Conservation (phyloP, 2,888 invertebrate species). For the Autographa gamma region DNA sequence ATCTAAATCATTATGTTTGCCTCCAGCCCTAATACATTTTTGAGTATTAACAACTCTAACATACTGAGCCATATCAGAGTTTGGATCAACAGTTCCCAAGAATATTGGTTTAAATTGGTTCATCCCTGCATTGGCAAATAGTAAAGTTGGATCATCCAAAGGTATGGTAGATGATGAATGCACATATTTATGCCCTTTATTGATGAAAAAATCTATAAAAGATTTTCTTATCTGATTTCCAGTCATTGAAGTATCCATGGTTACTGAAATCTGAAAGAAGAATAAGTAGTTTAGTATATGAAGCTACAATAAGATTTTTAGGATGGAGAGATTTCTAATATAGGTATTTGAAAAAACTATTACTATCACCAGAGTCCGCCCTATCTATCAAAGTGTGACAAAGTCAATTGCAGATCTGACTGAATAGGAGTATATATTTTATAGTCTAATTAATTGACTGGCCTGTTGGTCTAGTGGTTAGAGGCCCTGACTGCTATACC, state of each 20-base stretch:
- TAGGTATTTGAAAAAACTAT: no score
- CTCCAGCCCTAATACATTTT: slow-evolving; percentile 99
- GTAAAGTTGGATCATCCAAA: slow-evolving; percentile 98
- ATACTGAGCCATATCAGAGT: slow-evolving; percentile 97
- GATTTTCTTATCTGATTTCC: slow-evolving; percentile 95
- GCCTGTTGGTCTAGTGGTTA: no score
- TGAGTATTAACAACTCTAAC: slow-evolving; percentile 97
- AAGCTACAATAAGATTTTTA: no score
- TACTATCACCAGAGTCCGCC: no score
- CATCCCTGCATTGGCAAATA: slow-evolving; percentile 99
- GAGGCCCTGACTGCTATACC: no score
- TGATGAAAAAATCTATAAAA: slow-evolving; percentile 97
- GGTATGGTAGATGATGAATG: slow-evolving; percentile 99
- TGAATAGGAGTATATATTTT: no score
- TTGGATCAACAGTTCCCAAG: slow-evolving; percentile 98
- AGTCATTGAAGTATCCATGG: slow-evolving; percentile 89
- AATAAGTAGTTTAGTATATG: neutral
- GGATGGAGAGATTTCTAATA: no score
- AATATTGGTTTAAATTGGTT: slow-evolving; percentile 99
- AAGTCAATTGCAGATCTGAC: no score
- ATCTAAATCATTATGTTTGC: slow-evolving; percentile 99
- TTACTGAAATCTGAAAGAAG: slow-evolving; percentile 64
- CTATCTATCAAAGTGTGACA: no score
- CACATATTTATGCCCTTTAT: slow-evolving; percentile 95
- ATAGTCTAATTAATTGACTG: no score